phyloP scores from a whole-genome alignment of 2,888 invertebrate species.

The Dromius quadrimaculatus region DNA sequence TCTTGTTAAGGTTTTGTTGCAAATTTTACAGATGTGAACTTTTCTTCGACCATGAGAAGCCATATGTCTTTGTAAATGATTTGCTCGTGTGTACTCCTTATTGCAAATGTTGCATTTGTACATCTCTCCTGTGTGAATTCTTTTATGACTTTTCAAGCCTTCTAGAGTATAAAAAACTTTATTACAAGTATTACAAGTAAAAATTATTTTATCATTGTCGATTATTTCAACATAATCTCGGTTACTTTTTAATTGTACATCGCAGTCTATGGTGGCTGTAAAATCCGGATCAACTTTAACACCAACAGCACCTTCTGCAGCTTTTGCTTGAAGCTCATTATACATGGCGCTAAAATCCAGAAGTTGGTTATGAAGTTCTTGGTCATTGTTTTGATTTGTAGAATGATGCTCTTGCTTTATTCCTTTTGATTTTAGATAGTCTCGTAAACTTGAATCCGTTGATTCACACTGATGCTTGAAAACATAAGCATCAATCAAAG shows the following conservation, averaged over 20 bases:
- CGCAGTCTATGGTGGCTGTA: conserved; percentile 44
- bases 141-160: conserved; percentile 62
- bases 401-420: conserved; percentile 44
- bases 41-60: conserved; percentile 62
- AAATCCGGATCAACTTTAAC: conserved; percentile 55
- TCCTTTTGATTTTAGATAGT: conserved; percentile 59
- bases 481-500: conserved; percentile 61
- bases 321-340: conserved; percentile 57
- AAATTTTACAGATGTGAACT: conserved; percentile 65
- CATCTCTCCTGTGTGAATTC: conserved; percentile 62
- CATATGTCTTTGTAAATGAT: conserved; percentile 64
- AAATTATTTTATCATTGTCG: conserved; percentile 63
- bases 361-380: conserved; percentile 59
- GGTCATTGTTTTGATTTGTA: conserved; percentile 49
- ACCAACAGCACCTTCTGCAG: conserved; percentile 36
- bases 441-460: conserved; percentile 61
- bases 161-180: conserved; percentile 65
- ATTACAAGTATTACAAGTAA: conserved; percentile 63
- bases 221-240: conserved; percentile 63
- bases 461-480: conserved; percentile 64
- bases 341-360: conserved; percentile 56
- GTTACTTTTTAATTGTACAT: conserved; percentile 42
- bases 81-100: conserved; percentile 63
- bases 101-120: conserved; percentile 65
- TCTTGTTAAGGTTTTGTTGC: conserved; percentile 64